A percentile compares a stretch with the other conserved stretches of the same genome.
phyloP scores from a whole-genome alignment of 2,888 invertebrate genomes.

The Teleiodes luculella region DNA sequence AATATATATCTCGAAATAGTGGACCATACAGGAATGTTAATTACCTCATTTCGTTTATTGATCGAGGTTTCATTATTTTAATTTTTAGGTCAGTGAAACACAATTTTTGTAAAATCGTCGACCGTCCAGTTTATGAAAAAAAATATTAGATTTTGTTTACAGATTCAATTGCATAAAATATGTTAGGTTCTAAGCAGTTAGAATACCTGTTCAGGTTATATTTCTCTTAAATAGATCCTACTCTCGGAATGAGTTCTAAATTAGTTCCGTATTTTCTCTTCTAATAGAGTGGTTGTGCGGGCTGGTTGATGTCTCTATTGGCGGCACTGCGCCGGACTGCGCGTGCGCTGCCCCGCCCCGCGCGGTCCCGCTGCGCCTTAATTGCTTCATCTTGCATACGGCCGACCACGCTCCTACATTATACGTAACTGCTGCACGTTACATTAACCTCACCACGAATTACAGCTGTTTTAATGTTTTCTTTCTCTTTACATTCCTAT shows the following conservation, averaged over 20 bases:
- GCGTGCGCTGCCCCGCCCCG: constrained; percentile 53
- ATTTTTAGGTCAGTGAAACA: too few relatives aligned
- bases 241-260: constrained; percentile 5
- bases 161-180: background rate
- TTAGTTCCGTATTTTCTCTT: constrained; percentile 23
- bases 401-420: constrained; percentile 61
- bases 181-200: too few relatives aligned
- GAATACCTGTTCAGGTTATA: too few relatives aligned
- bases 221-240: too few relatives aligned
- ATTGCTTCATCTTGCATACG: constrained; percentile 76
- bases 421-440: constrained; percentile 45
- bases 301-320: constrained; percentile 69
- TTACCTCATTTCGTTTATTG: background rate
- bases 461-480: constrained; percentile 50
- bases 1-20: background rate
- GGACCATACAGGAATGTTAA: background rate
- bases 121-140: background rate
- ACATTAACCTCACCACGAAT: constrained; percentile 48
- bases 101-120: too few relatives aligned
- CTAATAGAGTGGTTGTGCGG: constrained; percentile 41
- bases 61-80: background rate
- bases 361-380: constrained; percentile 61
- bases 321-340: constrained; percentile 59
- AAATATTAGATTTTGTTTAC: background rate
- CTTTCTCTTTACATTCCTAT: constrained; percentile 18